A percentile compares a stretch with the other conserved stretches of the same genome.
Evolutionary conservation across 2,888 invertebrate species (phyloP).

Genomic region (Cabera pusaria): DNA sequence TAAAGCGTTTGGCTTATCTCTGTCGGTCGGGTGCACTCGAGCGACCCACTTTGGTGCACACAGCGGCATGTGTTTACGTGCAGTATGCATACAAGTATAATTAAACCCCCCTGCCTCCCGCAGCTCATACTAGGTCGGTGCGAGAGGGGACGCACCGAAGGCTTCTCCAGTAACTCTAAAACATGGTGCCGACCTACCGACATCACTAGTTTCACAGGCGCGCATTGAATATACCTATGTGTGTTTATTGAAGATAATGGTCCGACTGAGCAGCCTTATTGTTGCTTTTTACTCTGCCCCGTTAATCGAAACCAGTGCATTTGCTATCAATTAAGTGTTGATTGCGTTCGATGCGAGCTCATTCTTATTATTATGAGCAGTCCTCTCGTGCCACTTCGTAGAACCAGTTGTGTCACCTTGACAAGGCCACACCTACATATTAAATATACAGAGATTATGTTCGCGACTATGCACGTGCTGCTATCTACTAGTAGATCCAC

Average conservation of each 20-base stretch:
- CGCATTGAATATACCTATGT: conserved; percentile 19
- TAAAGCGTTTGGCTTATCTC: conserved; percentile 48
- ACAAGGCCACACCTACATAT: conserved; percentile 38
- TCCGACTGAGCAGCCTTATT: conserved; percentile 16
- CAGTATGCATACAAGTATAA: conserved; percentile 45
- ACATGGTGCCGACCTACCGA: conserved; percentile 18
- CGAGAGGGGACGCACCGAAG: conserved; percentile 32
- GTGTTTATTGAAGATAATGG: conserved; percentile 18
- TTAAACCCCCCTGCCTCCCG: conserved; percentile 46
- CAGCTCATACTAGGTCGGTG: conserved; percentile 30
- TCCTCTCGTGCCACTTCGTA: conserved; percentile 26
- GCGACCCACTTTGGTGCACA: conserved; percentile 59
- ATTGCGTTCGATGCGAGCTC: conserved; percentile 13
- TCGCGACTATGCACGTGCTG: conserved; percentile 32
- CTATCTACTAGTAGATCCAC: too few species aligned
- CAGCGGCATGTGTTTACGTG: conserved; percentile 46
- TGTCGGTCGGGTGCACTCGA: conserved; percentile 45
- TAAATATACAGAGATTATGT: conserved; percentile 21
- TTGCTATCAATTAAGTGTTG: conserved; percentile 22
- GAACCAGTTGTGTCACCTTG: conserved; percentile 42
- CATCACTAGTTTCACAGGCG: conserved; percentile 11
- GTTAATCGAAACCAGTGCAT: conserved; percentile 17
- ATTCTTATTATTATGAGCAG: conserved; percentile 5
- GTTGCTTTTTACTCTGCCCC: conserved; percentile 12
- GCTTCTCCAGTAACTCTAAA: too few species aligned